phyloP scores from a whole-genome alignment of 2,888 invertebrate species.

The Dynastes hyllus region DNA sequence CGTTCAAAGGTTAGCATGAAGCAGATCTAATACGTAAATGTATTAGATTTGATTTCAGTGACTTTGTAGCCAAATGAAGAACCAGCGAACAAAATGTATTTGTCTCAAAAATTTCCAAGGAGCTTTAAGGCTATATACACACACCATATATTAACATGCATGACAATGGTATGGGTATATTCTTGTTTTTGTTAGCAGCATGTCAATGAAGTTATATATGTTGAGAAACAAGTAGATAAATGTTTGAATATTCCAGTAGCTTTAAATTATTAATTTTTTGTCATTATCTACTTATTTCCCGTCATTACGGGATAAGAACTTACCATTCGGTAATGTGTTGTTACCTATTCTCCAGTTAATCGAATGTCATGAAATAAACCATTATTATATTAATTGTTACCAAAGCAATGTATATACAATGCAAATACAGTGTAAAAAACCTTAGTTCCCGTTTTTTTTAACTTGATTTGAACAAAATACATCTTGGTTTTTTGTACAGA shows the following conservation, averaged over 20 bases:
- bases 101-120: no score
- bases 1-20: no score
- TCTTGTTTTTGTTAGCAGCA: no score
- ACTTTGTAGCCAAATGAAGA: no score
- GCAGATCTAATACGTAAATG: no score
- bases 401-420: constrained; percentile 46
- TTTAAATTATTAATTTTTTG: background rate
- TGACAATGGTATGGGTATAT: background rate
- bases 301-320: constrained; percentile 51
- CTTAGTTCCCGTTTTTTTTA: no score
- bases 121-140: no score
- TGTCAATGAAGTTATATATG: background rate
- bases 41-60: no score
- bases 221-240: background rate
- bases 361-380: constrained; percentile 61
- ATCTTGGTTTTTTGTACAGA: no score
- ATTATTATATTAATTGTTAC: constrained; percentile 54
- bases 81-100: no score
- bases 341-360: constrained; percentile 62
- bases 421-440: background rate
- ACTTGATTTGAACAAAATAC: no score
- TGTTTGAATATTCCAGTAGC: no score
- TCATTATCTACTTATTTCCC: constrained; percentile 12
- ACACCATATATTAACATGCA: background rate
- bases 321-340: constrained; percentile 56